Base-by-base conservation (phyloP, 2,797 vertebrate species). In the Pteropus rufus region DNA sequence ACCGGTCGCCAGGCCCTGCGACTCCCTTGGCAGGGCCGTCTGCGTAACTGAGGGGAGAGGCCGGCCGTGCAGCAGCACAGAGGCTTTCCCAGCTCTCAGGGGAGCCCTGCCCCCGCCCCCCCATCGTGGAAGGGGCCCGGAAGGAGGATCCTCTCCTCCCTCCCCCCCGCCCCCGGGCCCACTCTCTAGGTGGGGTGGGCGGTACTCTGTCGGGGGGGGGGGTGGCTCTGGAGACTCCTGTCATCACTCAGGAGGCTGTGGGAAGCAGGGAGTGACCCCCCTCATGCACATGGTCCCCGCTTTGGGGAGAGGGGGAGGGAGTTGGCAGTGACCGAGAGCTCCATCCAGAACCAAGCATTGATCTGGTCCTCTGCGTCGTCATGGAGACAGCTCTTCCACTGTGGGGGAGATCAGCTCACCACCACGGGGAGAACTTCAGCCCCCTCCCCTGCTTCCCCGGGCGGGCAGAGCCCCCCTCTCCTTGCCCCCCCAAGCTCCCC, bases 301-400 rank as follows among this genome's bases (percentile, higher is more conserved):
- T 62, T 93, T 49, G 58, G 70, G 36, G 18, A 73, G 76, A 44
- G 41, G 14, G 29, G 52, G 94, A 34, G 60, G 75, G 70, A 14
- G 46, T 23, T 70, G 93, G 72, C 93, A 84, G 88, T 80, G 95
- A 97, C 88, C 64, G 18, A 24, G 95, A 67, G 84, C 75, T 92
- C 87, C 46, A 95, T 92, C 91, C 94, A 93, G 86, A 77, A 31
- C 97, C 92, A 83, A 96, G 94, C 97, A 97, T 98, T 19, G 91
- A 98, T 93, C 95, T 92, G 64, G 88, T 80, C 96, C 95, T 93
- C 84, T 9, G 49, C 0, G 97, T 98, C 98, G 97, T 93, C 96
- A 96, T 98, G 96, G 98, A 52, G 98, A 98, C 98, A 18, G 23
- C 93, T 98, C 91, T 79, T 85, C 96, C 70, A 83, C 90, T 62